A percentile compares a stretch with the other conserved stretches of the same genome.
Conservation (phyloP, 2,113 vertebrate species). For the Pomatorhinus ruficollis region DNA sequence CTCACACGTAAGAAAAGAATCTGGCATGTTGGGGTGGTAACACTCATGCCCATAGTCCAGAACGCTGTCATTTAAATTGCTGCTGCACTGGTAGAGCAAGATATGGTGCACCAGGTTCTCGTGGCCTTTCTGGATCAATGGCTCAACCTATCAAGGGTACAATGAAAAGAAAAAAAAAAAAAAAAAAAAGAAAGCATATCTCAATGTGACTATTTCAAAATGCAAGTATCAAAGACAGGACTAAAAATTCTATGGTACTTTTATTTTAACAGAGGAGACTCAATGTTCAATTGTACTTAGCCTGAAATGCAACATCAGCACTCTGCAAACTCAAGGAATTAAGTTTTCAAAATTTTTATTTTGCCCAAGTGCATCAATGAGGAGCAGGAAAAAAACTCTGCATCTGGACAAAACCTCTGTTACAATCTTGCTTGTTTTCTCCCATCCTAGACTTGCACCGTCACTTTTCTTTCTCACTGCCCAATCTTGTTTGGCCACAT, state of each 20-base stretch:
- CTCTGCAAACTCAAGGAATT: not conserved
- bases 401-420: not conserved
- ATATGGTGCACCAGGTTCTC: constrained; percentile 87
- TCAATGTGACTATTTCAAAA: not conserved
- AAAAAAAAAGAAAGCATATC: not conserved
- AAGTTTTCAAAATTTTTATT: not conserved
- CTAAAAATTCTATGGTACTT: not conserved
- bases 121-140: constrained; percentile 84
- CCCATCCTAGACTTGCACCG: not conserved
- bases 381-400: not conserved
- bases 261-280: not conserved
- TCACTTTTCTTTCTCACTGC: not conserved
- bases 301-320: not conserved
- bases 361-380: not conserved
- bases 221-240: not conserved
- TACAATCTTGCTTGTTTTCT: not conserved
- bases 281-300: not conserved
- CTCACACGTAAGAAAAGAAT: constrained; percentile 85
- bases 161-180: not conserved
- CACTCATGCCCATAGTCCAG: constrained; percentile 83
- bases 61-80: constrained; percentile 76
- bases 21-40: constrained; percentile 89
- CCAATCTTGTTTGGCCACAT: not conserved
- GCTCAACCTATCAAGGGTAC: constrained; percentile 77
- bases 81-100: constrained; percentile 86